Base-by-base conservation (phyloP, 2,888 invertebrate genomes). In the Opisthograptis luteolata region DNA sequence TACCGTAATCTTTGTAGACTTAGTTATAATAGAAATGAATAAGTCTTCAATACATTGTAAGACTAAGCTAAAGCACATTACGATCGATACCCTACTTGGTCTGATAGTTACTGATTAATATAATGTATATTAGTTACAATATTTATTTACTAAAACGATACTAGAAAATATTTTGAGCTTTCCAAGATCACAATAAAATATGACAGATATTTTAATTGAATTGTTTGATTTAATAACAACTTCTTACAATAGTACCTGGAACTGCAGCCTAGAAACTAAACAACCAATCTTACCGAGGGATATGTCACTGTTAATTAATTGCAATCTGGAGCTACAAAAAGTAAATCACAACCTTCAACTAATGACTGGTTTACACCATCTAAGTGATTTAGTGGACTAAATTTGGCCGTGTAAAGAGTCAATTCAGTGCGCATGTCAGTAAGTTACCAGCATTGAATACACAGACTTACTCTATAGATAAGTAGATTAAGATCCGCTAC, bases 291-390 rank as follows among this genome's bases (percentile, higher is more conserved):
- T 73, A 64, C 41, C n/a, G n/a, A n/a, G 59, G 70, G 85, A 87
- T 87, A 86, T 85, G 83, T 84, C 76, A 72, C 68, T 66, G 74
- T 77, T 72, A 62, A 62, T 68, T 66, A n/a, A 63, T 58, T 64
- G 66, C 62, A 51, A 61, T 64, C 55, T 62, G 57, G 65, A 62
- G 64, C 65, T 73, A 68, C 50, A 49, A 68, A 73, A 76, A 73
- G 63, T 3, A 59, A 73, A 70, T 83, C 84, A 86, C 84, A 86
- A 84, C 84, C 81, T 70, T 72, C 64, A 70, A 56, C 62, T 43
- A 39, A n/a, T n/a, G n/a, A n/a, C n/a, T n/a, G n/a, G n/a, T n/a
- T n/a, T n/a, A n/a, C n/a, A n/a, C n/a, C n/a, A n/a, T n/a, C n/a
- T n/a, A n/a, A n/a, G n/a, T n/a, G n/a, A n/a, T n/a, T n/a, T n/a